Evolutionary conservation across 2,113 vertebrate species (phyloP).

Genomic region (Sylvia atricapilla): DNA sequence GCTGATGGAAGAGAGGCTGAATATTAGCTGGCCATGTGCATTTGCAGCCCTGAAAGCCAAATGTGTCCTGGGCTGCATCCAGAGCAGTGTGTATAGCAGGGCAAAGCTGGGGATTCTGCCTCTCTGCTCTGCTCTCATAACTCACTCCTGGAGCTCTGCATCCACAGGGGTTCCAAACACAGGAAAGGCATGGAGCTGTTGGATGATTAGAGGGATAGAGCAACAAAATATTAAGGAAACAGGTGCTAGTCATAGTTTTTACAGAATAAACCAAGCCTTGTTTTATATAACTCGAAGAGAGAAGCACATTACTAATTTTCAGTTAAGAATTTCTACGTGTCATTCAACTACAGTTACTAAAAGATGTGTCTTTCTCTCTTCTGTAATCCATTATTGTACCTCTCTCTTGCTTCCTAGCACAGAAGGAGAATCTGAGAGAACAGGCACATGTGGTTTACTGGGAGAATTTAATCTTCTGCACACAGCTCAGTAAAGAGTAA

Average conservation of each 20-base stretch:
- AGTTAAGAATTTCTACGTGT: neutral
- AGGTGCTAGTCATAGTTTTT: neutral
- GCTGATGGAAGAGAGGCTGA: neutral
- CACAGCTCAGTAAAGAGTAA: neutral
- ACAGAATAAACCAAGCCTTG: neutral
- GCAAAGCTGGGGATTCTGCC: neutral
- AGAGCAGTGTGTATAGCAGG: neutral
- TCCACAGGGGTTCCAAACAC: neutral
- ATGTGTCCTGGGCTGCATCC: neutral
- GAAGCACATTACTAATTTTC: neutral
- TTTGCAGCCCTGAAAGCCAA: neutral
- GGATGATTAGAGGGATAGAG: neutral
- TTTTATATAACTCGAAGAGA: neutral
- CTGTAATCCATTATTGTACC: neutral
- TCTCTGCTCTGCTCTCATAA: neutral
- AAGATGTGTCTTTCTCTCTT: neutral
- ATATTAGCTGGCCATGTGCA: neutral
- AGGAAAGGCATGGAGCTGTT: neutral
- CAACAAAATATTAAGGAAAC: neutral
- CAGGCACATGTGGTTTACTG: accelerated
- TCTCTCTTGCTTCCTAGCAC: neutral
- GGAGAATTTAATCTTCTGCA: neutral
- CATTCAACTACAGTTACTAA: neutral
- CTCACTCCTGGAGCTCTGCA: neutral
- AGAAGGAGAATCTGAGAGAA: neutral